phyloP scores from a whole-genome alignment of 2,113 vertebrate genomes.

The Diglossa brunneiventris region DNA sequence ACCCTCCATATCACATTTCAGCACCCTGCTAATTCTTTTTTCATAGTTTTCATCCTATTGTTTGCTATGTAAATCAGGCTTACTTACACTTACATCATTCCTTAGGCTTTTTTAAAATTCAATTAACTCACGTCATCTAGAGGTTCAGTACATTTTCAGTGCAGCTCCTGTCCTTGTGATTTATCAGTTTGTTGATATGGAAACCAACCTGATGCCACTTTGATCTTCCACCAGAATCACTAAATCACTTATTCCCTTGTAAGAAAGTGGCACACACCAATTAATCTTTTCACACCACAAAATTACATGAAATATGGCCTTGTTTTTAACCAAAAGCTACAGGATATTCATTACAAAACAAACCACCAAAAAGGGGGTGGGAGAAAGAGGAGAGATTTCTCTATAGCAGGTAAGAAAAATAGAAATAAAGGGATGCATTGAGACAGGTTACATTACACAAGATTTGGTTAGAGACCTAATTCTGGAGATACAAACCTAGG shows the following conservation, averaged over 20 bases:
- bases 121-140: not conserved
- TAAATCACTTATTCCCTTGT: not conserved
- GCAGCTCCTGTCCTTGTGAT: not conserved
- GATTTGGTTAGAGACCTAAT: not conserved
- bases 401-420: not conserved
- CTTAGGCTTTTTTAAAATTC: not conserved
- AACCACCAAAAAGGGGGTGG: not conserved
- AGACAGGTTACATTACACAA: not conserved
- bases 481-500: not conserved
- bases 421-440: not conserved
- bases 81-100: not conserved
- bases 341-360: not conserved
- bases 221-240: not conserved
- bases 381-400: not conserved
- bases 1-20: not conserved
- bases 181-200: not conserved
- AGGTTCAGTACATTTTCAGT: not conserved
- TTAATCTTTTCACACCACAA: not conserved
- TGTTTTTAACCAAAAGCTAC: not conserved
- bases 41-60: not conserved
- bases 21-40: not conserved
- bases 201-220: not conserved
- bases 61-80: not conserved
- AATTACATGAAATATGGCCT: not conserved
- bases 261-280: not conserved